Evolutionary conservation across 2,888 invertebrate genomes (phyloP), one percentile per base, ranked within the genome.

Genomic region (Pocota personata): DNA sequence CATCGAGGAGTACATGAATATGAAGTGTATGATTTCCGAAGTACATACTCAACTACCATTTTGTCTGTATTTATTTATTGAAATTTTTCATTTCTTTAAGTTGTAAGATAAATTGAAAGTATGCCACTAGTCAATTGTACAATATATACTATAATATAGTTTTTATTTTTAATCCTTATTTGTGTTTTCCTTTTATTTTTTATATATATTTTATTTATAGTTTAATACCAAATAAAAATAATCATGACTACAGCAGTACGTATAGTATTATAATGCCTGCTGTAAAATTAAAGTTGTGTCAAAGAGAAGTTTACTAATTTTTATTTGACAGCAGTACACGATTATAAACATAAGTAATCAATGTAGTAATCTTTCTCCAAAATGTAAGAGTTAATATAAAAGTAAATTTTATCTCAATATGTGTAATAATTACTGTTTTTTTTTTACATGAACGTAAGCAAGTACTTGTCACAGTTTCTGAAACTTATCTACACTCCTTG

Each of bases 111-210:
- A 64, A 48, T 62, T 46, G n/a, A 62, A 64, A 50, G 16, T 50
- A 72, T 40, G 67, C 55, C 52, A 82, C 82, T 82, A 82, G 82
- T 82, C 82, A 82, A 69, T 82, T 82, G 75, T 82, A 75, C 67
- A 67, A 82, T 69, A 55, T 57, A 72, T 71, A 35, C 14, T 43
- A 52, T 24, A 50, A 46, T 71, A 46, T 72, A 50, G 52, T 64
- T 64, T 75, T 27, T 64, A 52, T 62, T 52, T 46, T 32, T 73
- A n/a, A 10, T 24, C 2, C 8, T 62, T 12, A 19, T 37, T 46
- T 30, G 14, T 14, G n/a, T 55, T 32, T 32, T 71, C 2, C 2
- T 66, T 7, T 32, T 48, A 24, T 24, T 48, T 30, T n/a, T n/a
- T n/a, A n/a, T n/a, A n/a, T n/a, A n/a, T n/a, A n/a, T n/a, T n/a